A percentile compares a stretch with the other conserved stretches of the same genome.
Conservation (phyloP, 2,797 vertebrate species). For the Poeciliopsis infans region DNA sequence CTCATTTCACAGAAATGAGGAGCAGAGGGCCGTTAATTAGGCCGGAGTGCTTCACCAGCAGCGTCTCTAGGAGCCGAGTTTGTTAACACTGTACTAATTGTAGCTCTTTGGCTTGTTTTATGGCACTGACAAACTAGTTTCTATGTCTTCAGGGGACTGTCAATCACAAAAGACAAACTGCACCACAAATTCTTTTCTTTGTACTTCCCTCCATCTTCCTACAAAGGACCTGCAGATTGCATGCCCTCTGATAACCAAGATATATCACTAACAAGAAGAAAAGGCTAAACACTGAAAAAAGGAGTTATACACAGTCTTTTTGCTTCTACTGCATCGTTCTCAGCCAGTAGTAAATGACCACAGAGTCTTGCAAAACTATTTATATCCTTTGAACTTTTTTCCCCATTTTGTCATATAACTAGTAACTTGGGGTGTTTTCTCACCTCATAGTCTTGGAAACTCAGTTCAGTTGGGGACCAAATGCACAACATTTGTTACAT, state of each 20-base stretch:
- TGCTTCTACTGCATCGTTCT: constrained; percentile 26
- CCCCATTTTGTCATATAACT: background rate
- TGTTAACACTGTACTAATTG: constrained; percentile 54
- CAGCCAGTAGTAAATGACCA: background rate
- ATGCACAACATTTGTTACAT: no score
- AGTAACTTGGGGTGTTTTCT: background rate
- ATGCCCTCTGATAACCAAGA: constrained; percentile 6
- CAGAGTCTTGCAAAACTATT: background rate
- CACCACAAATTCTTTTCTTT: constrained; percentile 20
- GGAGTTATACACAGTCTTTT: constrained; percentile 40
- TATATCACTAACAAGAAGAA: constrained; percentile 70
- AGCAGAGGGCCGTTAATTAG: constrained; percentile 68
- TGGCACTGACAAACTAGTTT: constrained; percentile 18
- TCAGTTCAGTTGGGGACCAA: no score
- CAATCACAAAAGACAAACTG: constrained; percentile 19
- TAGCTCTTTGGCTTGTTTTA: constrained; percentile 45
- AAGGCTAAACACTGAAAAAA: constrained; percentile 49
- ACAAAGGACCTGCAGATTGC: constrained; percentile 19
- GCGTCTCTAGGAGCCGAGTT: constrained; percentile 42
- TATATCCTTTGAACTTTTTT: background rate
- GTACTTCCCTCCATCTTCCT: constrained; percentile 7
- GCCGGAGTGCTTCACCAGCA: constrained; percentile 24
- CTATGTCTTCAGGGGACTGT: constrained; percentile 13
- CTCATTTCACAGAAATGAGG: constrained; percentile 68
- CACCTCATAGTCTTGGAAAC: no score